phyloP scores from a whole-genome alignment of 2,888 invertebrate genomes.

The Andrena dorsata region DNA sequence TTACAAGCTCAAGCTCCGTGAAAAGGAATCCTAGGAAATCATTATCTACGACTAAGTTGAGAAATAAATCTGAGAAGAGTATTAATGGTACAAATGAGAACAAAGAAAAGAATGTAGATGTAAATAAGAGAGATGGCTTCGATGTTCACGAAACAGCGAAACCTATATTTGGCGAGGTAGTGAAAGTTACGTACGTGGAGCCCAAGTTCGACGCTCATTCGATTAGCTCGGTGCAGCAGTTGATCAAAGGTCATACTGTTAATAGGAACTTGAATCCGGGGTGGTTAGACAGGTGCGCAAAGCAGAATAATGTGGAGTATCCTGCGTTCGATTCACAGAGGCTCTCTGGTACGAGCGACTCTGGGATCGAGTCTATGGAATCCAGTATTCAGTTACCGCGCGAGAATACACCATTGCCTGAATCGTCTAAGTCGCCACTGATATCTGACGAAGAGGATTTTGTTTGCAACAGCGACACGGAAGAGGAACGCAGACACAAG shows the following conservation, averaged over 20 bases:
- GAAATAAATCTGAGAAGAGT: constrained; percentile 77
- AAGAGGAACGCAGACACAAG: constrained; percentile 85
- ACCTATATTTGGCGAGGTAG: constrained; percentile 68
- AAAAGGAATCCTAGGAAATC: constrained; percentile 92
- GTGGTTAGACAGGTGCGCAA: constrained; percentile 87
- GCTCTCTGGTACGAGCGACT: constrained; percentile 78
- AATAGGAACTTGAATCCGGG: constrained; percentile 86
- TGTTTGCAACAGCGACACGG: constrained; percentile 89
- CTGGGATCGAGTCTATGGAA: constrained; percentile 80
- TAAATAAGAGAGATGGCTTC: constrained; percentile 48
- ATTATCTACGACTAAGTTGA: constrained; percentile 82
- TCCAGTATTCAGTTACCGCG: constrained; percentile 67
- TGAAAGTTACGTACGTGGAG: constrained; percentile 75
- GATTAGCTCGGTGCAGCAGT: constrained; percentile 80
- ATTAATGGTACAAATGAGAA: background rate
- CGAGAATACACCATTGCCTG: constrained; percentile 15
- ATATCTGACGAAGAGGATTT: constrained; percentile 89
- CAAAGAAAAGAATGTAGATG: constrained; percentile 14
- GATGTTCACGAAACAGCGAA: constrained; percentile 51
- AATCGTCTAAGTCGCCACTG: constrained; percentile 16
- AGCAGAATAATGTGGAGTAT: constrained; percentile 71
- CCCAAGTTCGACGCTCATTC: constrained; percentile 70
- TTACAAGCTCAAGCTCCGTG: constrained; percentile 89
- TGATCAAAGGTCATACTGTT: constrained; percentile 72
- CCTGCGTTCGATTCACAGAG: constrained; percentile 55